A percentile compares a stretch with the other conserved stretches of the same genome.
phyloP scores from a whole-genome alignment of 2,888 invertebrate species.

The Ypsolopha sequella region DNA sequence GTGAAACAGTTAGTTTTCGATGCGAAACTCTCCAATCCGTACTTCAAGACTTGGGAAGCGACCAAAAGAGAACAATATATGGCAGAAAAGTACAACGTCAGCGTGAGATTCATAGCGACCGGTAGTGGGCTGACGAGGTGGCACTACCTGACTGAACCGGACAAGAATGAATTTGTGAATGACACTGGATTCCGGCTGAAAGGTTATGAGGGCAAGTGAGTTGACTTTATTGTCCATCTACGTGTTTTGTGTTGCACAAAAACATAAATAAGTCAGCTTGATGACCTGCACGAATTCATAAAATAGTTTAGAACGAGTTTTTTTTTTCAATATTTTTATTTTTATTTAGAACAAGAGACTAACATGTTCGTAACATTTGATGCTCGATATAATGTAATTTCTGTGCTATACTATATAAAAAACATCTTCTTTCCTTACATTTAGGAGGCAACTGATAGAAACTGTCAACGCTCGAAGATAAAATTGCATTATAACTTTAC shows the following conservation, averaged over 20 bases:
- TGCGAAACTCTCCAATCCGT: constrained; percentile 77
- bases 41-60: constrained; percentile 69
- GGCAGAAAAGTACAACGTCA: constrained; percentile 78
- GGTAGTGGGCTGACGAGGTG: constrained; percentile 91
- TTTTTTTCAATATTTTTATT: no score
- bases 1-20: constrained; percentile 90
- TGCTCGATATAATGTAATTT: no score
- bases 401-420: no score
- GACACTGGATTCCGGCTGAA: constrained; percentile 38
- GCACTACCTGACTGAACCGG: constrained; percentile 78
- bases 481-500: constrained; percentile 12
- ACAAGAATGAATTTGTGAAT: constrained; percentile 62
- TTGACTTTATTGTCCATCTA: constrained; percentile 6
- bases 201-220: constrained; percentile 38
- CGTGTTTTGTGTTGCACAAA: neutral
- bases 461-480: no score
- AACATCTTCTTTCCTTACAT: no score
- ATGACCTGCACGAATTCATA: no score
- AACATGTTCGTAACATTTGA: no score
- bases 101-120: constrained; percentile 86
- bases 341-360: no score
- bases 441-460: no score
- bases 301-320: no score
- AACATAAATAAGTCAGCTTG: no score
- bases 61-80: constrained; percentile 62